Evolutionary conservation across 2,888 invertebrate species (phyloP).

Genomic region (Rhingia rostrata): DNA sequence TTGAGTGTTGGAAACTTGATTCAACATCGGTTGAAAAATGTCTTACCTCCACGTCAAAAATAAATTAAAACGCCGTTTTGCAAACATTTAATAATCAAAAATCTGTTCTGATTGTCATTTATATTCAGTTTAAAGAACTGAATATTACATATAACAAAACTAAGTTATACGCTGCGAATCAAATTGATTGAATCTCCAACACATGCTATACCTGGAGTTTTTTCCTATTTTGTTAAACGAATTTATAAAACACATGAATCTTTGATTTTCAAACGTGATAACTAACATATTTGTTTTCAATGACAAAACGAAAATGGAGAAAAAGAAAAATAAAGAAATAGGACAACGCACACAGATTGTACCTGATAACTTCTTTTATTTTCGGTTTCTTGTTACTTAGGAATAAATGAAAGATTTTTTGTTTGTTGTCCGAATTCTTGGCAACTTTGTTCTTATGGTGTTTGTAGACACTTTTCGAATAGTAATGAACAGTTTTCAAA

Average conservation of each 20-base stretch:
- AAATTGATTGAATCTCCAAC: no score
- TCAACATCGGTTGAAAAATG: no score
- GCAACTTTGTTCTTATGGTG: slow-evolving; percentile 70
- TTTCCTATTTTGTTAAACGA: slow-evolving; percentile 4
- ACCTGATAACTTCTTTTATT: slow-evolving; percentile 59
- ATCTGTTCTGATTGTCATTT: no score
- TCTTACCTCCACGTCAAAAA: no score
- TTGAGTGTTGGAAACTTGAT: no score
- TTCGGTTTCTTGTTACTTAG: slow-evolving; percentile 57
- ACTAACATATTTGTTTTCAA: slow-evolving; percentile 56
- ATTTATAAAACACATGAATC: slow-evolving; percentile 44
- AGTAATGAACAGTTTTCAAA: slow-evolving; percentile 74
- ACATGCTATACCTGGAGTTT: not conserved
- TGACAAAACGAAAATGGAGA: slow-evolving; percentile 24
- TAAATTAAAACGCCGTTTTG: no score
- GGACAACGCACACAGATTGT: slow-evolving; percentile 65
- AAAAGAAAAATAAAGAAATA: slow-evolving; percentile 46
- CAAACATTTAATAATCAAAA: no score
- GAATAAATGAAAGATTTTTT: slow-evolving; percentile 55
- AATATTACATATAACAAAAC: no score
- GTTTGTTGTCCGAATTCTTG: slow-evolving; percentile 56
- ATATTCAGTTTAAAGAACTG: no score
- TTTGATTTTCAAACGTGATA: slow-evolving; percentile 66
- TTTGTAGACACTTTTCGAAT: slow-evolving; percentile 74
- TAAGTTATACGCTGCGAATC: no score